phyloP scores from a whole-genome alignment of 2,797 vertebrate species.

The Sarcoramphus papa region DNA sequence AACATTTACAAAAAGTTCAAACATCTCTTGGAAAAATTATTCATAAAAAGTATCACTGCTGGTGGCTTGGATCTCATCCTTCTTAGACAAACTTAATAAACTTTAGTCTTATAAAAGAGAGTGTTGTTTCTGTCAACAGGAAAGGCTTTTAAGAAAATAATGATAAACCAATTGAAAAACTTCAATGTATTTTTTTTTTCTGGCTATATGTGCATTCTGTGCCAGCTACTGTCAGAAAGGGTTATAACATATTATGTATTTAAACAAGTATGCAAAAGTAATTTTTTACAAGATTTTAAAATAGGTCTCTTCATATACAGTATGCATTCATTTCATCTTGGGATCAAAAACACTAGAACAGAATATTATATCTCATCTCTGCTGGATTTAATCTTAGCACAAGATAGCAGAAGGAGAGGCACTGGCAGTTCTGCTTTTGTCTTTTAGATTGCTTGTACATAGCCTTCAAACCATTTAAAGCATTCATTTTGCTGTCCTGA shows the following conservation, averaged over 20 bases:
- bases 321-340: not conserved
- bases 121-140: not conserved
- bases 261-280: not conserved
- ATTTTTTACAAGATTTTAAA: not conserved
- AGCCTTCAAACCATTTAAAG: not conserved
- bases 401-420: not conserved
- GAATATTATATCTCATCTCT: not conserved
- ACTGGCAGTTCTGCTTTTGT: not conserved
- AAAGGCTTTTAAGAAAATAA: not conserved
- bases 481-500: not conserved
- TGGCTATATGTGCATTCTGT: not conserved
- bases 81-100: not conserved
- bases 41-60: not conserved
- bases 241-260: not conserved
- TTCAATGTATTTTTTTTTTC: not conserved
- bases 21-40: not conserved
- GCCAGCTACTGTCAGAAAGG: not conserved
- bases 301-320: not conserved
- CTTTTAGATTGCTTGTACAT: not conserved
- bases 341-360: not conserved
- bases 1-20: not conserved
- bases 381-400: not conserved
- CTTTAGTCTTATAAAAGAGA: not conserved
- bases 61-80: not conserved
- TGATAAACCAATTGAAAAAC: not conserved